Conservation (phyloP, 2,113 vertebrate species). For the Cathartes aura region DNA sequence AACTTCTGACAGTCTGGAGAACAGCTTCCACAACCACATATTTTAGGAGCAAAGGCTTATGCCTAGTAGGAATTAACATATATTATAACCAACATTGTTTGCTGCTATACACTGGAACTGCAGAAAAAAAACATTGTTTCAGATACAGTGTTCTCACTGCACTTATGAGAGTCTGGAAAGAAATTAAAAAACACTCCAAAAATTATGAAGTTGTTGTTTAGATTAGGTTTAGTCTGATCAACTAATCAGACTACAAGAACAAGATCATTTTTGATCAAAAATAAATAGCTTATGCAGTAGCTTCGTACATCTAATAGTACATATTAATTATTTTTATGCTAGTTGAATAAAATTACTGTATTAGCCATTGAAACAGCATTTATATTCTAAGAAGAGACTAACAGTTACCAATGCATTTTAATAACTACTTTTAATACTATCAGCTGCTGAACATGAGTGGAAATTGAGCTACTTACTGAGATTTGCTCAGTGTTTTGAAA, state of each 20-base stretch:
- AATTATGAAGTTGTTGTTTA: background rate
- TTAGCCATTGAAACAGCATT: background rate
- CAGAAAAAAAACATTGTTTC: background rate
- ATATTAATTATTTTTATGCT: background rate
- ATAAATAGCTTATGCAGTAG: background rate
- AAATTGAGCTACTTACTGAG: background rate
- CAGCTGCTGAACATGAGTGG: background rate
- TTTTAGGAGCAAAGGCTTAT: background rate
- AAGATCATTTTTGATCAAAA: background rate
- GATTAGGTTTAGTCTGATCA: background rate
- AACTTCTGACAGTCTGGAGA: background rate
- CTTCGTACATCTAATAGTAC: background rate
- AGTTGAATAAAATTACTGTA: background rate
- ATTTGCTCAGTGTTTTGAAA: background rate
- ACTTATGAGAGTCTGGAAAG: background rate
- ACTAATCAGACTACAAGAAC: background rate
- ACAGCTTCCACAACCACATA: background rate
- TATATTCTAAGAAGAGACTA: background rate
- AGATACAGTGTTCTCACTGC: background rate
- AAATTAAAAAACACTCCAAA: background rate
- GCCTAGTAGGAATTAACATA: background rate
- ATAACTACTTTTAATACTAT: background rate
- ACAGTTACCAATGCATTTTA: background rate
- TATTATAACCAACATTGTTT: background rate
- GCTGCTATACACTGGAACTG: background rate